Percentiles rank a stretch among this genome's conserved stretches.
Evolutionary conservation across 2,113 vertebrate species (phyloP).

Genomic region (Dicerorhinus sumatrensis): DNA sequence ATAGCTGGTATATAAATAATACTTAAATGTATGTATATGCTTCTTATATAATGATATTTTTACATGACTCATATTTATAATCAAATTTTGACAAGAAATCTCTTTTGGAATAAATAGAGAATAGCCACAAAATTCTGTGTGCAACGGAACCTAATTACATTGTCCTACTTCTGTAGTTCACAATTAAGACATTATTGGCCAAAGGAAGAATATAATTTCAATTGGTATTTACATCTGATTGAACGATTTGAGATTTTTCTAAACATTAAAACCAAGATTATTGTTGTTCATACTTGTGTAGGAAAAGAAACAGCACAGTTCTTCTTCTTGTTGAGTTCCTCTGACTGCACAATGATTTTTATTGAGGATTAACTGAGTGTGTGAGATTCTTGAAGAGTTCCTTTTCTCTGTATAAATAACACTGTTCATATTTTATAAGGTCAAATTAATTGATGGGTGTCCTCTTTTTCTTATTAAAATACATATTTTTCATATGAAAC

Average conservation of each 20-base stretch:
- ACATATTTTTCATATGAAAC: neutral
- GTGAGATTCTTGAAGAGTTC: neutral
- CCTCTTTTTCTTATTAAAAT: neutral
- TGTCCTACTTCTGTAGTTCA: neutral
- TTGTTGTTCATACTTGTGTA: neutral
- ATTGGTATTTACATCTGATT: neutral
- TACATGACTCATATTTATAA: conserved; percentile 2
- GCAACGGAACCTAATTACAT: neutral
- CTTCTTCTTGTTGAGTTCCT: neutral
- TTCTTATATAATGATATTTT: neutral
- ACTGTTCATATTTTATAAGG: neutral
- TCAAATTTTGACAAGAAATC: neutral
- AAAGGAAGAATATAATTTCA: conserved; percentile 3
- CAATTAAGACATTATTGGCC: neutral
- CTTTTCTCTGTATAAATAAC: neutral
- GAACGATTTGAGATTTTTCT: conserved; percentile 36
- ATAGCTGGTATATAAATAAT: neutral
- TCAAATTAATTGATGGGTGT: neutral
- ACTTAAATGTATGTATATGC: neutral
- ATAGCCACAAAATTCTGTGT: neutral
- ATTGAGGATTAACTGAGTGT: neutral
- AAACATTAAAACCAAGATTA: neutral
- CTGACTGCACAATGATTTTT: neutral
- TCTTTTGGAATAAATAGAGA: conserved; percentile 5
- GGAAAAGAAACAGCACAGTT: neutral